A percentile compares a stretch with the other conserved stretches of the same genome.
Evolutionary conservation across 2,888 invertebrate genomes (phyloP).

Genomic region (Hofmannophila pseudospretella): DNA sequence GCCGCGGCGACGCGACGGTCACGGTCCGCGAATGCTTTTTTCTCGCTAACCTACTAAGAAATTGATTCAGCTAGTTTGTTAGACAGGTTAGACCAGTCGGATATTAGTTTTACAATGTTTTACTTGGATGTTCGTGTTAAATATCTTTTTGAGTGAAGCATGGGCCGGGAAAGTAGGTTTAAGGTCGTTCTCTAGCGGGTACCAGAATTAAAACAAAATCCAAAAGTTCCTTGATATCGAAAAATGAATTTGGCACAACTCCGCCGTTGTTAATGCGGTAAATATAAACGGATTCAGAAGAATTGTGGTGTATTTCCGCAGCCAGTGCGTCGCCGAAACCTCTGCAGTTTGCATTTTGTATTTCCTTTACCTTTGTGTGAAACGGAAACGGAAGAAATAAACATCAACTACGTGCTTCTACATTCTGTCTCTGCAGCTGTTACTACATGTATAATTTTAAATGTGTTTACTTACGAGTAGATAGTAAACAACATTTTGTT

Average conservation of each 20-base stretch:
- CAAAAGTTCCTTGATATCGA: background rate
- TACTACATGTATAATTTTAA: too few species aligned
- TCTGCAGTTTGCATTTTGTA: slow-evolving; percentile 2
- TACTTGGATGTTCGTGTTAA: background rate
- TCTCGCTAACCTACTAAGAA: slow-evolving; percentile 52
- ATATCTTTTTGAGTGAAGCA: background rate
- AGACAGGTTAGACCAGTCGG: slow-evolving; percentile 31
- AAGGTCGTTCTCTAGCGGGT: background rate
- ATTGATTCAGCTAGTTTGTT: slow-evolving; percentile 28
- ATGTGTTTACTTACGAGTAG: too few species aligned
- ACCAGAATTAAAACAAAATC: too few species aligned
- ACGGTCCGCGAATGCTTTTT: slow-evolving; percentile 43
- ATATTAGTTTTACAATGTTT: background rate
- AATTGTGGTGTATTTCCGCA: slow-evolving; percentile 18
- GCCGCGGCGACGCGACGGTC: slow-evolving; percentile 37
- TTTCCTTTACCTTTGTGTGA: slow-evolving; percentile 6
- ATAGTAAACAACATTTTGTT: background rate
- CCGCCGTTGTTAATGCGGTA: slow-evolving; percentile 16
- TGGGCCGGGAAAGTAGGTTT: background rate
- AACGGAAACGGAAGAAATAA: slow-evolving; percentile 1
- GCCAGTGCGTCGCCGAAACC: slow-evolving; percentile 20
- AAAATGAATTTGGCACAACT: slow-evolving; percentile 27
- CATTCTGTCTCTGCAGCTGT: background rate
- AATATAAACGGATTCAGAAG: slow-evolving; percentile 1
- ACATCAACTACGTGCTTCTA: background rate